phyloP scores from a whole-genome alignment of 2,888 invertebrate genomes.

The Drosophila demipolita region DNA sequence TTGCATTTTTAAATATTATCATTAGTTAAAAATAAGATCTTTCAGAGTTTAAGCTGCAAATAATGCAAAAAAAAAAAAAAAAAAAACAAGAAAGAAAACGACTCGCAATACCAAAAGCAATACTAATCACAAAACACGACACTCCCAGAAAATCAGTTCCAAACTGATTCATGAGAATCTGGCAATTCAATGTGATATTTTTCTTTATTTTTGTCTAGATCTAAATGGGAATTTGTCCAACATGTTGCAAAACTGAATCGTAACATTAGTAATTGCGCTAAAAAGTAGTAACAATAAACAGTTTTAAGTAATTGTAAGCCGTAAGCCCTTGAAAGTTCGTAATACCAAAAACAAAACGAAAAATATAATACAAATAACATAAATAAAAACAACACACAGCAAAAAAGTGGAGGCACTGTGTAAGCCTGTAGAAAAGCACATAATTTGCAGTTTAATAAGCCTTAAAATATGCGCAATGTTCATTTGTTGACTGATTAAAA shows the following conservation, averaged over 20 bases:
- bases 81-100: constrained; percentile 12
- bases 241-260: background rate
- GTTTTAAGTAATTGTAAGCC: constrained; percentile 2
- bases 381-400: background rate
- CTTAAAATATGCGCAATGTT: constrained; percentile 62
- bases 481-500: constrained; percentile 53
- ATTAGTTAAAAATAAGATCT: background rate
- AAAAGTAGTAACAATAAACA: constrained; percentile 1
- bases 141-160: constrained; percentile 16
- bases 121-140: constrained; percentile 1
- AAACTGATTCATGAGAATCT: background rate
- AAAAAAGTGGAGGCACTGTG: constrained; percentile 17
- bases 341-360: background rate
- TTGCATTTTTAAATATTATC: background rate
- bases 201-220: background rate
- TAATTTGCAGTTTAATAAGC: constrained; percentile 74
- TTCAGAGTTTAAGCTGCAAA: background rate
- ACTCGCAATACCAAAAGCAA: constrained; percentile 20
- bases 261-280: background rate
- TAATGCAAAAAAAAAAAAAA: constrained; percentile 2
- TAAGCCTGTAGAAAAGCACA: constrained; percentile 43
- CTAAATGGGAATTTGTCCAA: background rate
- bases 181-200: background rate
- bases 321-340: constrained; percentile 18
- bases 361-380: background rate